phyloP scores from a whole-genome alignment of 2,113 vertebrate genomes.

The Mirounga angustirostris region DNA sequence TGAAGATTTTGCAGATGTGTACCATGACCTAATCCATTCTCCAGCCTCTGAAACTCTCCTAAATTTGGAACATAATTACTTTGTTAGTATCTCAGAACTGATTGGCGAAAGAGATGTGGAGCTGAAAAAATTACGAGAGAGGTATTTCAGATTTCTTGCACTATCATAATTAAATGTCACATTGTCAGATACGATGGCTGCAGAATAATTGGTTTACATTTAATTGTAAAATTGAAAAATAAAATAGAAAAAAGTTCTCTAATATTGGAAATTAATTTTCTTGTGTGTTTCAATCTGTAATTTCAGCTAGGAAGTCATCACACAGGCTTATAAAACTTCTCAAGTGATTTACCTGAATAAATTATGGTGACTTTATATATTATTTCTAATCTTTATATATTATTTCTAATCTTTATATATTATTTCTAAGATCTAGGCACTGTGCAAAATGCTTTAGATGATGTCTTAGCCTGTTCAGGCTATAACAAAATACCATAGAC shows the following conservation, averaged over 20 bases:
- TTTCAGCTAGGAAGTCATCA: not conserved
- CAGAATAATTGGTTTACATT: not conserved
- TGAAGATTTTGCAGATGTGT: conserved; percentile 98
- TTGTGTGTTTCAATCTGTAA: not conserved
- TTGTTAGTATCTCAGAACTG: conserved; percentile 98
- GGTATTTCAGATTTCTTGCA: conserved; percentile 85
- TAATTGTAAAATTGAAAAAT: not conserved
- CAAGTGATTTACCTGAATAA: not conserved
- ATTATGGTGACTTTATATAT: not conserved
- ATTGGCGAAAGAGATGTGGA: conserved; percentile 98
- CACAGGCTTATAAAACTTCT: not conserved
- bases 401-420: not conserved
- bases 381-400: not conserved
- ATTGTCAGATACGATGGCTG: not conserved
- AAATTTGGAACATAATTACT: conserved; percentile 99
- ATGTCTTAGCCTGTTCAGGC: not conserved
- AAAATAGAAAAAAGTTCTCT: not conserved
- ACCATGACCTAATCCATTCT: conserved; percentile 98
- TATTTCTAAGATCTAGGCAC: not conserved
- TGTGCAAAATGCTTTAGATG: not conserved
- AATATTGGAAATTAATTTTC: conserved; percentile 7
- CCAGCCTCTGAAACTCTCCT: conserved; percentile 97
- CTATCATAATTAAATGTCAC: conserved; percentile 23
- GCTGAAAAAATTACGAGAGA: conserved; percentile 96
- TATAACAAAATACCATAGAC: not conserved